phyloP scores from a whole-genome alignment of 2,113 vertebrate genomes.

The Heptranchias perlo region DNA sequence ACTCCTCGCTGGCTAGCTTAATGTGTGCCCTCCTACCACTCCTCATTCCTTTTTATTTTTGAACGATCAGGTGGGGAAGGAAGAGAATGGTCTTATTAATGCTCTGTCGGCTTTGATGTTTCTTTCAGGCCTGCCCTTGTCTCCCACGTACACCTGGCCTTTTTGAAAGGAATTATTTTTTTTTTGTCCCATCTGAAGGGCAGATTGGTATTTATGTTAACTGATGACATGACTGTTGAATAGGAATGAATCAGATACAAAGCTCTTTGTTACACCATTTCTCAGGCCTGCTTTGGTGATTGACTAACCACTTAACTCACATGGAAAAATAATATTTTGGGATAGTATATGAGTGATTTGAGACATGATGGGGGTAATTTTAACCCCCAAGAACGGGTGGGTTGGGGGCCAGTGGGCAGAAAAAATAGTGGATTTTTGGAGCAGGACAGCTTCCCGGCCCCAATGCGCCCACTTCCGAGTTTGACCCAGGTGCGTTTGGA shows the following conservation, averaged over 20 bases:
- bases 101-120: not conserved
- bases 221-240: not conserved
- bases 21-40: not conserved
- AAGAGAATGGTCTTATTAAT: not conserved
- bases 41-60: slow-evolving; percentile 8
- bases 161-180: not conserved
- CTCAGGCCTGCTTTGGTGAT: not conserved
- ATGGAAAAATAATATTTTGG: not conserved
- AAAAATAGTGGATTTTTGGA: too few relatives aligned
- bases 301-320: not conserved
- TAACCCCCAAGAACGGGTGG: too few relatives aligned
- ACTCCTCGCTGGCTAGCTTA: not conserved
- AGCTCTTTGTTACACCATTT: not conserved
- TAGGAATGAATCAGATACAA: not conserved
- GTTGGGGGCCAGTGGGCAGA: too few relatives aligned
- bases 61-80: not conserved
- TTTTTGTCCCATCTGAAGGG: not conserved
- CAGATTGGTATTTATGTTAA: not conserved
- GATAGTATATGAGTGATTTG: not conserved
- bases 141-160: not conserved
- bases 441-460: too few relatives aligned
- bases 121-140: not conserved
- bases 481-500: too few relatives aligned
- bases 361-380: too few relatives aligned
- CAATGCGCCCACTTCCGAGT: too few relatives aligned